Base-by-base conservation (phyloP, 2,888 invertebrate genomes). In the Bombylius major region DNA sequence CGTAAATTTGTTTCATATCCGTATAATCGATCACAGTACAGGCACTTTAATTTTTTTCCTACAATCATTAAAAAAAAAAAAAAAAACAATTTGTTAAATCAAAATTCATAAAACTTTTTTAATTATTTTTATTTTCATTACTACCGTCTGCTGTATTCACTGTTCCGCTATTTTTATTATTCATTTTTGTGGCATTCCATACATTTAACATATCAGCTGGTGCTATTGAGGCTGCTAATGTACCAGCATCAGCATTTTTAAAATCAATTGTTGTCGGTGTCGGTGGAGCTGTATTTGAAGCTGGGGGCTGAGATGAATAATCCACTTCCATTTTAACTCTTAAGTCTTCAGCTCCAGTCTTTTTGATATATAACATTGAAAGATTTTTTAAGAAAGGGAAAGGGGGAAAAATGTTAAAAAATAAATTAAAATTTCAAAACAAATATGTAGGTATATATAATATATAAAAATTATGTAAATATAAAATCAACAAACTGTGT, bases 21-120 rank as follows among this genome's bases (percentile, higher is more conserved):
- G 76, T 92, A 92, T 60, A 92, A 80, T 69, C 91, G 82, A 77
- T 92, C 92, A 80, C 92, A 92, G 76, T 88, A 91, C 69, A 91
- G 89, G 77, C 91, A 92, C 78, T 91, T 91, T 69, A 92, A 78
- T 76, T 92, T 92, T 76, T 90, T 91, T 69, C 90, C 91, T 90
- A 79, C 5, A 80, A 78, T 31, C 49, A 31, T 45, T 14, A 51
- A 23, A 36, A 51, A 48, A 42, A 11, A 14, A 14, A 14, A 50
- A 53, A 54, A 57, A 39, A 47, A 54, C 14, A 13, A 11, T 52
- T 8, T 50, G 39, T 13, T 12, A 8, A 36, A 9, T 11, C 11
- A 36, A 36, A 36, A 11, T 42, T 42, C 8, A 11, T 42, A 42
- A 42, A 11, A 11, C 4, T 42, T 42, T 39, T 39, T 11, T 11